Conservation (phyloP, 2,797 vertebrate genomes). For the Perodicticus potto region DNA sequence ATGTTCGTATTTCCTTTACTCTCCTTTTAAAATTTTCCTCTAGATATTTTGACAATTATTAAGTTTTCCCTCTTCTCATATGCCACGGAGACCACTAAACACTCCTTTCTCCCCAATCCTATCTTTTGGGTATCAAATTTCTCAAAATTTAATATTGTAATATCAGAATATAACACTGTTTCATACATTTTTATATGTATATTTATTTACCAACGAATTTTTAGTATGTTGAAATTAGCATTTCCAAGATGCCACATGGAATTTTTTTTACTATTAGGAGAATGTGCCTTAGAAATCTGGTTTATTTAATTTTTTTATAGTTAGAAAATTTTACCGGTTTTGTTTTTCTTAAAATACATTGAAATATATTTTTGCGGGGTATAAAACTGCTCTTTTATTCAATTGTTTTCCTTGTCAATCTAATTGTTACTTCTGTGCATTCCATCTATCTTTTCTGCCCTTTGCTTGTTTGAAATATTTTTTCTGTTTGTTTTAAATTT, state of each 20-base stretch:
- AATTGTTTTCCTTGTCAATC: not conserved
- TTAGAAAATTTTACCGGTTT: not conserved
- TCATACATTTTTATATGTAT: not conserved
- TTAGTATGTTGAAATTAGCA: not conserved
- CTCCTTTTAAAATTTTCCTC: not conserved
- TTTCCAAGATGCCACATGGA: not conserved
- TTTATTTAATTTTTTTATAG: not conserved
- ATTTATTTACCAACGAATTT: not conserved
- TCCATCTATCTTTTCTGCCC: not conserved
- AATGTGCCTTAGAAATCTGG: not conserved
- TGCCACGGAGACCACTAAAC: not conserved
- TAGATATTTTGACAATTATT: not conserved
- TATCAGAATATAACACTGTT: not conserved
- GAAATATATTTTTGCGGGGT: not conserved
- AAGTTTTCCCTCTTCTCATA: not conserved
- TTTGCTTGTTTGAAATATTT: not conserved
- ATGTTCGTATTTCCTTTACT: not conserved
- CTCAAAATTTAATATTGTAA: not conserved
- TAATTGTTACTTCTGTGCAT: not conserved
- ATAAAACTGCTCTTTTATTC: not conserved
- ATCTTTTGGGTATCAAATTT: not conserved
- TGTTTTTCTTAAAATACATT: not conserved
- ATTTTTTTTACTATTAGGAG: not conserved
- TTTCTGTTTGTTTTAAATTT: not conserved
- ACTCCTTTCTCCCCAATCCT: not conserved